Evolutionary conservation across 2,888 invertebrate species (phyloP).

Genomic region (Caenorhabditis sinica): DNA sequence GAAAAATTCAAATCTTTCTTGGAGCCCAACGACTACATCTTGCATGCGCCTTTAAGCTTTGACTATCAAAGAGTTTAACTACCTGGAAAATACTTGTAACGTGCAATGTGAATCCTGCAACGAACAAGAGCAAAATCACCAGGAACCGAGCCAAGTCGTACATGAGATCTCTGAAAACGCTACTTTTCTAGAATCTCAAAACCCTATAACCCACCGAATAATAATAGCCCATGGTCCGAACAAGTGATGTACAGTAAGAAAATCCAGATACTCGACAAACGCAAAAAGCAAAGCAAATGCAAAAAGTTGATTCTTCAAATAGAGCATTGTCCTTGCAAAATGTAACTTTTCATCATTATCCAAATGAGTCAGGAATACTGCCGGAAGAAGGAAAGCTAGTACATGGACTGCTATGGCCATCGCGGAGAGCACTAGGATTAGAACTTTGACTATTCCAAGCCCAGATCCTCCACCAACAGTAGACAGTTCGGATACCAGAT

Average conservation of each 20-base stretch:
- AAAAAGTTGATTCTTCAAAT: slow-evolving; percentile 96
- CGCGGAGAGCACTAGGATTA: slow-evolving; percentile 81
- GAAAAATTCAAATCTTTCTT: not conserved
- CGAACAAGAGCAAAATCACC: slow-evolving; percentile 97
- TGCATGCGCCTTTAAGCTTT: too few relatives aligned
- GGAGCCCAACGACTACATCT: too few relatives aligned
- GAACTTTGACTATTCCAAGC: slow-evolving; percentile 81
- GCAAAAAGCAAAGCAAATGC: slow-evolving; percentile 95
- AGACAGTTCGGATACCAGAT: slow-evolving; percentile 94
- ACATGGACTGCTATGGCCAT: slow-evolving; percentile 82
- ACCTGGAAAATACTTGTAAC: slow-evolving; percentile 95
- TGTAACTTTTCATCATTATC: slow-evolving; percentile 83
- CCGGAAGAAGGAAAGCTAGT: slow-evolving; percentile 82
- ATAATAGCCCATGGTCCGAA: slow-evolving; percentile 99
- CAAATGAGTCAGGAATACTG: slow-evolving; percentile 78
- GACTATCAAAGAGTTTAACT: too few relatives aligned
- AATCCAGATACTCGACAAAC: slow-evolving; percentile 94
- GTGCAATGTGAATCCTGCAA: slow-evolving; percentile 96
- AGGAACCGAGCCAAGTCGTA: slow-evolving; percentile 88
- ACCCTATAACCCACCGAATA: slow-evolving; percentile 87
- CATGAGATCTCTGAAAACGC: slow-evolving; percentile 83
- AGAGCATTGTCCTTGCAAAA: slow-evolving; percentile 86
- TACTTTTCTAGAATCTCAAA: not conserved
- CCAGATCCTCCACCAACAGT: slow-evolving; percentile 96
- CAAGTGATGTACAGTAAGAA: slow-evolving; percentile 97